Evolutionary conservation across 2,113 vertebrate species (phyloP).

Genomic region (Eubucco bourcierii): DNA sequence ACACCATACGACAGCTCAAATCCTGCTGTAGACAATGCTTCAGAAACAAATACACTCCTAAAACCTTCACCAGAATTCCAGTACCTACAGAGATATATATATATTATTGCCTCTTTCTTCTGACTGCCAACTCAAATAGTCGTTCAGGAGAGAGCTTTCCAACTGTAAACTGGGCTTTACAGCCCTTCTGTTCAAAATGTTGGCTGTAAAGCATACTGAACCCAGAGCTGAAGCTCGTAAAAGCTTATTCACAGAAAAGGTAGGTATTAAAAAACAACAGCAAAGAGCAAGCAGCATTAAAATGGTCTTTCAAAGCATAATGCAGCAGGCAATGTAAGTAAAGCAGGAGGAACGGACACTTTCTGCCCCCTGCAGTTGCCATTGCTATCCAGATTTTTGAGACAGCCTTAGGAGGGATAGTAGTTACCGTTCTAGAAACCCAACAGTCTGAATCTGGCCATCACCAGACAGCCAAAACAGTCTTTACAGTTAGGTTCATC

Average conservation of each 20-base stretch:
- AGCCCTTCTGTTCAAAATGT: not conserved
- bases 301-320: slow-evolving; percentile 64
- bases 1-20: not conserved
- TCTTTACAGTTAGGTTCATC: not conserved
- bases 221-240: not conserved
- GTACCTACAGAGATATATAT: not conserved
- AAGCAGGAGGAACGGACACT: slow-evolving; percentile 25
- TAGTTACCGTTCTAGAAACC: not conserved
- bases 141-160: not conserved
- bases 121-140: not conserved
- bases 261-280: not conserved
- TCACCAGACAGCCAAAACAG: not conserved
- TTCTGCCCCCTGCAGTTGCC: slow-evolving; percentile 68
- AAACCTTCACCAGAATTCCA: not conserved
- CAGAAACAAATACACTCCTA: not conserved
- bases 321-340: not conserved
- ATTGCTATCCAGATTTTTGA: slow-evolving; percentile 33
- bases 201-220: slow-evolving; percentile 18
- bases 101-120: not conserved
- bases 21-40: rapidly evolving
- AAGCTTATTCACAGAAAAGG: slow-evolving; percentile 33
- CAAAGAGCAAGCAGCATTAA: slow-evolving; percentile 34
- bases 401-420: not conserved
- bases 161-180: not conserved
- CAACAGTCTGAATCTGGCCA: not conserved